Evolutionary conservation across 2,888 invertebrate species (phyloP).

Genomic region (Coecobrya sp.): DNA sequence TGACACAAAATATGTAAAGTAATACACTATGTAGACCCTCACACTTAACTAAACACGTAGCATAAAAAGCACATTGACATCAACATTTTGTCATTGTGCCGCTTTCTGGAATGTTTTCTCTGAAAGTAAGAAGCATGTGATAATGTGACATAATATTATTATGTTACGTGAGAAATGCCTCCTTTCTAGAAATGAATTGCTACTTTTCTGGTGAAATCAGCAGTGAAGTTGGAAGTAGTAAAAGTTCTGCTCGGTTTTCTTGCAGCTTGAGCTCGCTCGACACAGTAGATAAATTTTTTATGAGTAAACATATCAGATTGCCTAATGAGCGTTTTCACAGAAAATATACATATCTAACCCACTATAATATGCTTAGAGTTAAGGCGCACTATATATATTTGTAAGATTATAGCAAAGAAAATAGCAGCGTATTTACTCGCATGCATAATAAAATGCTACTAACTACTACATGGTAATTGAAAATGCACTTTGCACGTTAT

Average conservation of each 20-base stretch:
- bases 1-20: neutral
- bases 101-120: slow-evolving; percentile 26
- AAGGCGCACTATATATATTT: too few relatives aligned
- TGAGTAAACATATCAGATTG: neutral
- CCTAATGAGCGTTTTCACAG: neutral
- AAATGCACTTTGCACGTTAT: neutral
- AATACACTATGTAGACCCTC: neutral
- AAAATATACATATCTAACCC: too few relatives aligned
- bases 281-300: slow-evolving; percentile 3
- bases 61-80: neutral
- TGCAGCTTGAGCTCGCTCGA: neutral
- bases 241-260: neutral
- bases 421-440: too few relatives aligned
- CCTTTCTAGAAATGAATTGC: neutral
- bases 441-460: neutral
- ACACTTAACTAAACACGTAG: neutral
- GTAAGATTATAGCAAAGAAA: too few relatives aligned
- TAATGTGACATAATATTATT: neutral
- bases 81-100: neutral
- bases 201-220: slow-evolving; percentile 2
- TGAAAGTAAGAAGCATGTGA: neutral
- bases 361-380: too few relatives aligned
- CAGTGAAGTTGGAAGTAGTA: neutral
- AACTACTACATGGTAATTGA: neutral
- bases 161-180: neutral